These are phyloP conservation scores for Trichopoda pennipes DNA, from an alignment of 2,888 invertebrate species.

Conservation along the genomic window DNA sequence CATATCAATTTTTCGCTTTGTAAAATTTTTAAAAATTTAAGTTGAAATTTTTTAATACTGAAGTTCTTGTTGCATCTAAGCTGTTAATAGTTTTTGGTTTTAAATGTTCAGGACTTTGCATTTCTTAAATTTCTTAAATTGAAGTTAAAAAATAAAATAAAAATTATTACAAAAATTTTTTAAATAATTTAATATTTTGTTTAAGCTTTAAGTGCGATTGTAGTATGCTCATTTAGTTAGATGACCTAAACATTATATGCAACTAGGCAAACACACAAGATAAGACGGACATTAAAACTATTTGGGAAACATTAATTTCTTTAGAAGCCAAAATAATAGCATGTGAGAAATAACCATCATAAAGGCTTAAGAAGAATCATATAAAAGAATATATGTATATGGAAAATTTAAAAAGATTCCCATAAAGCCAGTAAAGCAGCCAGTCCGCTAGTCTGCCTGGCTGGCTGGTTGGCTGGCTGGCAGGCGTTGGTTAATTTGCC, in stretches of 20 bases:
- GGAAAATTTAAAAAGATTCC: constrained; percentile 36
- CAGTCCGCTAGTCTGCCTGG: constrained; percentile 31
- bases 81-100: too few relatives aligned
- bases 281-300: constrained; percentile 10
- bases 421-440: constrained; percentile 33
- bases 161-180: background rate
- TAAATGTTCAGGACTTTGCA: too few relatives aligned
- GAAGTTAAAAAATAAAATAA: too few relatives aligned
- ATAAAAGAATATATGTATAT: background rate
- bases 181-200: constrained; percentile 3
- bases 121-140: too few relatives aligned
- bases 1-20: too few relatives aligned
- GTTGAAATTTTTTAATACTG: too few relatives aligned
- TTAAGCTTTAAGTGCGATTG: constrained; percentile 34
- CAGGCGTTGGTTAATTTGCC: constrained; percentile 63
- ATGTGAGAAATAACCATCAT: constrained; percentile 56
- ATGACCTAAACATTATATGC: constrained; percentile 47
- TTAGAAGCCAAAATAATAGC: constrained; percentile 15
- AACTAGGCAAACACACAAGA: background rate
- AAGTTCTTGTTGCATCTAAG: too few relatives aligned
- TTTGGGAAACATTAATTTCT: constrained; percentile 26
- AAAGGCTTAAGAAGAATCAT: constrained; percentile 35
- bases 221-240: constrained; percentile 4
- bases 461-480: constrained; percentile 30
- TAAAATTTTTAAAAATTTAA: too few relatives aligned